Conservation (phyloP, 92 coral and sea anemone genomes). For the Bergia sp. region DNA sequence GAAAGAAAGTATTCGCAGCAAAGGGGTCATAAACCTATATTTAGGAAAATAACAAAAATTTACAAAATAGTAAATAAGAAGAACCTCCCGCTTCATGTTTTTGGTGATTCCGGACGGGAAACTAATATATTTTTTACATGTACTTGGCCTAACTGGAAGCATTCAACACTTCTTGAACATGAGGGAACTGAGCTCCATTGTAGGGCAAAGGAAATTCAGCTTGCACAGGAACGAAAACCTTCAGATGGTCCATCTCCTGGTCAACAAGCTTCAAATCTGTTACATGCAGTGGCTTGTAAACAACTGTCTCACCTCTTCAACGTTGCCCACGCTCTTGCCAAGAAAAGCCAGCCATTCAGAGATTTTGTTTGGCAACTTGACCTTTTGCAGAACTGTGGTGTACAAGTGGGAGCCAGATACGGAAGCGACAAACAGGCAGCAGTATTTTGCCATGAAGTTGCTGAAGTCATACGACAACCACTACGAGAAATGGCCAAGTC, state of each 20-base stretch:
- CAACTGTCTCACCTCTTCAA: slow-evolving; percentile 42
- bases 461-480: slow-evolving; percentile 25
- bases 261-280: slow-evolving; percentile 26
- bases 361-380: slow-evolving; percentile 49
- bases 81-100: too few species aligned
- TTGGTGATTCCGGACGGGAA: too few species aligned
- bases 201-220: slow-evolving; percentile 20
- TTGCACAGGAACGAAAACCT: slow-evolving; percentile 29
- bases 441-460: slow-evolving; percentile 24
- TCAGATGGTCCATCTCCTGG: slow-evolving; percentile 23
- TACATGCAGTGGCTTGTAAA: slow-evolving; percentile 13
- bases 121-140: too few species aligned
- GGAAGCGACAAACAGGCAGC: slow-evolving; percentile 31
- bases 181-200: slow-evolving; percentile 20
- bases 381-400: slow-evolving; percentile 29
- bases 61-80: too few species aligned
- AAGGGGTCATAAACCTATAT: too few species aligned
- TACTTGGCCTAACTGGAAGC: slow-evolving; percentile 6
- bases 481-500: slow-evolving; percentile 19
- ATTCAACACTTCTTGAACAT: slow-evolving; percentile 14
- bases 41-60: too few species aligned
- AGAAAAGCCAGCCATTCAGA: slow-evolving; percentile 41
- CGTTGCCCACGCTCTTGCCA: slow-evolving; percentile 48
- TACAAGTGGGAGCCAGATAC: slow-evolving; percentile 16
- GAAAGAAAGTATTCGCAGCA: too few species aligned